Evolutionary conservation across 2,797 vertebrate species (phyloP), one percentile per base, ranked within the genome.

Genomic region (Steatocranus sp.): DNA sequence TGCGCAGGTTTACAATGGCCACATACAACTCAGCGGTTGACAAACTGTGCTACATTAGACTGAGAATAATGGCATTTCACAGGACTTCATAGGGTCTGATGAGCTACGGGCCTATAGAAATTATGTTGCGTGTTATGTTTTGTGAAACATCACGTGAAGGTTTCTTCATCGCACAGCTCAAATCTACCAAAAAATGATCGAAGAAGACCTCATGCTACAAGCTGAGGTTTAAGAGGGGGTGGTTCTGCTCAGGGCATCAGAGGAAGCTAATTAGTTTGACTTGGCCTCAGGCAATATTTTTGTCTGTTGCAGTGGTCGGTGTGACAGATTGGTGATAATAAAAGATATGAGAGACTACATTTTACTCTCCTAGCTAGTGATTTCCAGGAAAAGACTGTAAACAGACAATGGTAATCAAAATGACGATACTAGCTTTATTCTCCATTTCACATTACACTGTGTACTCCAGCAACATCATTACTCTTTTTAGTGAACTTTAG

Each of bases 121-220:
- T 66, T 66, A 23, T 66, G 34, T 66, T 41, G 3, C 2, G 6
- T 34, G 30, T 1, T 61, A 61, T 61, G 12, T 41, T 1, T 66
- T 41, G 8, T 66, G 61, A 66, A 20, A 41, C 34, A 41, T 66
- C 12, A 23, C 5, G 2, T 4, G n/a, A 41, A 23, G n/a, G n/a
- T 0, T 14, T 66, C 34, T 23, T 66, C 0, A 38, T 38, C 0
- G 1, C 34, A 63, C 32, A 38, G 11, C 15, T 17, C 38, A 70
- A 27, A 70, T 25, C 15, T 41, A 23, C 66, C 66, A 27, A 46
- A 46, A 25, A 27, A 17, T 15, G 3, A 43, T 43, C 0, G 14
- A 68, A 25, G 63, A 68, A 43, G 23, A 43, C 38, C 66, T 43
- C 66, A 18, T 46, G 14, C 38, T 70, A 46, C 9, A 2, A 46